These are phyloP conservation scores for Lasaia peninsularis DNA, from an alignment of 1,140 invertebrate genomes.

Conservation along the genomic window DNA sequence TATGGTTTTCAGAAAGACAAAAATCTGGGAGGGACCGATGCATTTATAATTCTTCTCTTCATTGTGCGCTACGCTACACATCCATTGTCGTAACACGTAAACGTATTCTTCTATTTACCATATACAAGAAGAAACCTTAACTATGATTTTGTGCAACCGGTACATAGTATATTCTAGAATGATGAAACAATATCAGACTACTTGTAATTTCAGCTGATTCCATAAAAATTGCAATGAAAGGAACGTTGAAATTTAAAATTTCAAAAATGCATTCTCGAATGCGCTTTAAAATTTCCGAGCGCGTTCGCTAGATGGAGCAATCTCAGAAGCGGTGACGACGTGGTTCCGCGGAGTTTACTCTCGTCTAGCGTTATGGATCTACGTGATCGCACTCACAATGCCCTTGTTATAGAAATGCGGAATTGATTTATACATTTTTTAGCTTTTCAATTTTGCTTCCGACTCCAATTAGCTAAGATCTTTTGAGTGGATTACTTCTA, in stretches of 20 bases:
- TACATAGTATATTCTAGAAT: too few relatives aligned
- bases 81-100: too few relatives aligned
- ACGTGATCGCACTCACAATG: conserved; percentile 49
- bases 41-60: too few relatives aligned
- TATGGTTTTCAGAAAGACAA: too few relatives aligned
- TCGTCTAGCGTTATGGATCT: conserved; percentile 44
- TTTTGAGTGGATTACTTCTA: not conserved
- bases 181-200: too few relatives aligned
- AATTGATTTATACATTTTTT: conserved; percentile 34
- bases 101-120: too few relatives aligned
- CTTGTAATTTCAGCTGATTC: too few relatives aligned
- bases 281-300: conserved; percentile 42
- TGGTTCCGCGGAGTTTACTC: conserved; percentile 53
- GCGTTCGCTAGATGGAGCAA: conserved; percentile 46
- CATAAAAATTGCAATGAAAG: not conserved
- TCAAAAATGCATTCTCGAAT: conserved; percentile 36
- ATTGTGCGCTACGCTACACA: too few relatives aligned
- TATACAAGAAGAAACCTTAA: too few relatives aligned
- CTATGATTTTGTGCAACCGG: too few relatives aligned
- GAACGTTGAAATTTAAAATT: conserved; percentile 34
- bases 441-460: conserved; percentile 2
- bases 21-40: too few relatives aligned
- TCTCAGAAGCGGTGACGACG: conserved; percentile 48
- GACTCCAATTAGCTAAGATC: not conserved
- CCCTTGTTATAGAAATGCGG: conserved; percentile 35